Evolutionary conservation across 2,888 invertebrate genomes (phyloP).

Genomic region (Trissoscelio sp.): DNA sequence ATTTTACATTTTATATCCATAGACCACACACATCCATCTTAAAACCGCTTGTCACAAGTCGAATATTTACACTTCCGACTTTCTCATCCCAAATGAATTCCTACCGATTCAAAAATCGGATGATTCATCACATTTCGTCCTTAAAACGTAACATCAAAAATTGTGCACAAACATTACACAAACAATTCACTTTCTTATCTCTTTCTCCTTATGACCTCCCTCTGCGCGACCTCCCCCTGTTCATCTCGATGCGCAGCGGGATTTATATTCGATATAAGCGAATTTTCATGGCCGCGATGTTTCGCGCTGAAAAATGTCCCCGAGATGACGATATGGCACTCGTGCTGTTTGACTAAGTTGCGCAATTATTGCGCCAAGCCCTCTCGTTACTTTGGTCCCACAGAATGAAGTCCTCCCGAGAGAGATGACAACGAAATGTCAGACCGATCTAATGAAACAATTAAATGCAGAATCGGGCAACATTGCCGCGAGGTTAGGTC

Average conservation of each 20-base stretch:
- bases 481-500: conserved; percentile 7
- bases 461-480: conserved; percentile 2
- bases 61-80: no score
- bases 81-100: no score
- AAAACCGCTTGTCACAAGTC: no score
- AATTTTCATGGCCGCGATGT: conserved; percentile 28
- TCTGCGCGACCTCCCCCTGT: conserved; percentile 46
- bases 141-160: conserved; percentile 27
- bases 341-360: conserved; percentile 56
- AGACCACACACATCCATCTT: no score
- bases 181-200: conserved; percentile 57
- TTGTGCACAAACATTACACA: conserved; percentile 11
- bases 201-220: conserved; percentile 35
- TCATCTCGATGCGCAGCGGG: conserved; percentile 57
- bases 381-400: conserved; percentile 11
- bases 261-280: conserved; percentile 33
- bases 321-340: conserved; percentile 33
- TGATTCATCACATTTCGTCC: no score
- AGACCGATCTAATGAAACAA: conserved; percentile 23
- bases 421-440: conserved; percentile 39
- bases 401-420: conserved; percentile 21
- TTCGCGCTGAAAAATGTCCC: conserved; percentile 39
- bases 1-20: no score
- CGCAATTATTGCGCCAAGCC: conserved; percentile 25
- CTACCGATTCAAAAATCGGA: no score